A percentile compares a stretch with the other conserved stretches of the same genome.
These are phyloP conservation scores for Ophion slaviceki DNA, from an alignment of 2,888 invertebrate genomes.

Conservation along the genomic window DNA sequence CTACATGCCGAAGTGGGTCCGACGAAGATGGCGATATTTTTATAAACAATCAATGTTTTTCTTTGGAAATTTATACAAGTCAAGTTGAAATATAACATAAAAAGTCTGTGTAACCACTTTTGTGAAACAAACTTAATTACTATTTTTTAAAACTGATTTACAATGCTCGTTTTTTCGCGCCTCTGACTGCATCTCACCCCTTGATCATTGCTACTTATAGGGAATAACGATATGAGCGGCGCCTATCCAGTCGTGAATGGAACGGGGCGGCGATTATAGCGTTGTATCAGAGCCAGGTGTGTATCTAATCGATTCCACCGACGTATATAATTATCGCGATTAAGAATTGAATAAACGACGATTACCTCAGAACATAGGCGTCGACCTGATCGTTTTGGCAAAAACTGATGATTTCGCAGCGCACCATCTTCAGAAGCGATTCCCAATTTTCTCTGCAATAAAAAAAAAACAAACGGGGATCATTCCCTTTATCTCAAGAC, in stretches of 20 bases:
- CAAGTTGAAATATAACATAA: too few relatives aligned
- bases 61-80: too few relatives aligned
- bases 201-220: too few relatives aligned
- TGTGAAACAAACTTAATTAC: too few relatives aligned
- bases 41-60: too few relatives aligned
- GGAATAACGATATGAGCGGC: too few relatives aligned
- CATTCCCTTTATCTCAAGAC: background rate
- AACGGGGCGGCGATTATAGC: background rate
- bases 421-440: constrained; percentile 93
- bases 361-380: constrained; percentile 97
- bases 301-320: background rate
- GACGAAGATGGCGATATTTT: too few relatives aligned
- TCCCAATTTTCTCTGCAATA: constrained; percentile 93
- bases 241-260: background rate
- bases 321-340: background rate
- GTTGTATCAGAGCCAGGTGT: background rate
- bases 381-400: constrained; percentile 95
- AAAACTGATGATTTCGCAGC: constrained; percentile 98
- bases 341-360: constrained; percentile 1
- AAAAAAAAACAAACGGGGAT: constrained; percentile 61
- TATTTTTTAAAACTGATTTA: too few relatives aligned
- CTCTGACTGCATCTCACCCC: too few relatives aligned
- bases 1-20: too few relatives aligned
- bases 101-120: too few relatives aligned
- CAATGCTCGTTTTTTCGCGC: too few relatives aligned